These are phyloP conservation scores for Bovichtus diacanthus DNA, from an alignment of 2,797 vertebrate genomes.

Conservation along the genomic window DNA sequence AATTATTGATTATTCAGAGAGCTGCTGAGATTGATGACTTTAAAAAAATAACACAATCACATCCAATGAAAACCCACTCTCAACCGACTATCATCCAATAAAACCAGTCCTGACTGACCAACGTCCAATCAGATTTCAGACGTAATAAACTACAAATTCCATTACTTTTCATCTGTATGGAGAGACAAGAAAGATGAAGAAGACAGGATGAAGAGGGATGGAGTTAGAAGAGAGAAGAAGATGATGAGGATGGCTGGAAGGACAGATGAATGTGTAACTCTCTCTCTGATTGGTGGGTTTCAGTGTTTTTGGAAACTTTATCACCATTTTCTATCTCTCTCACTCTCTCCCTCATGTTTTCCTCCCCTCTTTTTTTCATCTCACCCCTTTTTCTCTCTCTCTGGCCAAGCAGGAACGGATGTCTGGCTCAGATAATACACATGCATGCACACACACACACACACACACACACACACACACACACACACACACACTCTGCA, in stretches of 20 bases:
- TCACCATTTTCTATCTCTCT: conserved; percentile 21
- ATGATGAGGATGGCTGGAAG: conserved; percentile 7
- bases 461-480: conserved; percentile 14
- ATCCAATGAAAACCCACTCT: not conserved
- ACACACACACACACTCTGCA: conserved; percentile 35
- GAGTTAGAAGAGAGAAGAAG: not conserved
- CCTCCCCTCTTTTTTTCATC: not conserved
- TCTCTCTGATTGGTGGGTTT: conserved; percentile 44
- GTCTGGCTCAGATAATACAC: conserved; percentile 54
- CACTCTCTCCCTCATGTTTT: conserved; percentile 3
- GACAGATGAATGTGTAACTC: conserved; percentile 12
- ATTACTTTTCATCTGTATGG: not conserved
- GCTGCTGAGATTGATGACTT: conserved; percentile 27
- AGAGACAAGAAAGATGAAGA: not conserved
- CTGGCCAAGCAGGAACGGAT: conserved; percentile 32
- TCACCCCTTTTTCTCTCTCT: conserved; percentile 76
- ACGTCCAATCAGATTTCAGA: conserved; percentile 29
- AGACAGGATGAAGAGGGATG: conserved; percentile 4
- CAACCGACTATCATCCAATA: conserved; percentile 11
- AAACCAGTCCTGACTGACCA: not conserved
- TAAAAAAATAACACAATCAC: not conserved
- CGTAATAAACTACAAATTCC: not conserved
- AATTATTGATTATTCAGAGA: conserved; percentile 59
- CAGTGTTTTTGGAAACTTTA: conserved; percentile 52
- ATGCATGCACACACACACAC: conserved; percentile 18